These are phyloP conservation scores for Carassius gibelio DNA, from an alignment of 2,113 vertebrate species.

Conservation along the genomic window DNA sequence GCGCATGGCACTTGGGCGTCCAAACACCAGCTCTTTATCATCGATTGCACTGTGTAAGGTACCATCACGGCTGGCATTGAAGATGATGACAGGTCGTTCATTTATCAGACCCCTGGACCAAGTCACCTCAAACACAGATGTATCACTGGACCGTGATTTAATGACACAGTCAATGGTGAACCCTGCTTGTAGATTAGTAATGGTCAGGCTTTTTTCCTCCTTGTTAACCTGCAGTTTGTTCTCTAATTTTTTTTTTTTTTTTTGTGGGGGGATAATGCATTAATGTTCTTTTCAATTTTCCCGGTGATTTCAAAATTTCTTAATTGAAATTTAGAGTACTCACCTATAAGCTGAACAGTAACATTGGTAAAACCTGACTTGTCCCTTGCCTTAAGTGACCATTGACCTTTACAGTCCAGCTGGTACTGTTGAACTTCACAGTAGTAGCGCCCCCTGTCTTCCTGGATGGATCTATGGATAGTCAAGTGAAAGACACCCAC, in stretches of 20 bases:
- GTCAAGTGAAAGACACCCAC: slow-evolving; percentile 59
- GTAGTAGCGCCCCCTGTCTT: slow-evolving; percentile 66
- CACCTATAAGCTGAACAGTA: slow-evolving; percentile 65
- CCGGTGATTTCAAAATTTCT: neutral
- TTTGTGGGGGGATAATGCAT: too few species aligned
- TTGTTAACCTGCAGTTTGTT: slow-evolving; percentile 47
- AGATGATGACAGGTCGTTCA: slow-evolving; percentile 53
- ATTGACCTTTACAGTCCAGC: slow-evolving; percentile 54
- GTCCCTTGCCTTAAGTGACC: slow-evolving; percentile 61
- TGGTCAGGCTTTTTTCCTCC: slow-evolving; percentile 40
- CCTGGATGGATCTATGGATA: slow-evolving; percentile 55
- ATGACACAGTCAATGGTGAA: slow-evolving; percentile 68
- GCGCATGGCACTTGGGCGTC: slow-evolving; percentile 50
- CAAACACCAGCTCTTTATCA: slow-evolving; percentile 56
- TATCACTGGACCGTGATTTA: slow-evolving; percentile 54
- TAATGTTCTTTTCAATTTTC: neutral
- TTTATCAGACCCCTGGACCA: slow-evolving; percentile 59
- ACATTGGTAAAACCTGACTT: slow-evolving; percentile 55
- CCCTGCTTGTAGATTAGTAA: slow-evolving; percentile 45
- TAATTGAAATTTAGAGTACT: neutral
- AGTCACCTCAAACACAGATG: slow-evolving; percentile 64
- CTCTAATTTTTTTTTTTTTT: slow-evolving; percentile 50
- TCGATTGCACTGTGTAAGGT: slow-evolving; percentile 54
- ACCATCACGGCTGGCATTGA: slow-evolving; percentile 60
- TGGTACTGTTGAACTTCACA: slow-evolving; percentile 71